Evolutionary conservation across 2,797 vertebrate species (phyloP).

Genomic region (Takifugu ocellatus): DNA sequence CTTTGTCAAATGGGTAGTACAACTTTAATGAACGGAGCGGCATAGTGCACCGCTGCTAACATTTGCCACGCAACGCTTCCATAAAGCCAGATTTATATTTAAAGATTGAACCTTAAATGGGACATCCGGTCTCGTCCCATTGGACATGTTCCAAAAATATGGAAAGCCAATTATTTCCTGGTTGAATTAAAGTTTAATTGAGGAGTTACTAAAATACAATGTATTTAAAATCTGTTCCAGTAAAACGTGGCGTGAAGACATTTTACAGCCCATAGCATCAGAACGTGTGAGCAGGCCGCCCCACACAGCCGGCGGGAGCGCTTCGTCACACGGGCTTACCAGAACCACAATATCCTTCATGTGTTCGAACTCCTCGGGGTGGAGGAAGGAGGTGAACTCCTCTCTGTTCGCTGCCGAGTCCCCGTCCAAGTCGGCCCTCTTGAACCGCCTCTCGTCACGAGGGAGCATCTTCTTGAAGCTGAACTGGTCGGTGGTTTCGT

Average conservation of each 20-base stretch:
- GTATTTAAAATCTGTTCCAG: constrained; percentile 1
- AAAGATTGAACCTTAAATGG: constrained; percentile 58
- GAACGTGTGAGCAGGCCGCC: too few species aligned
- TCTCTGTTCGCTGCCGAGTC: constrained; percentile 85
- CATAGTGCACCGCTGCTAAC: constrained; percentile 58
- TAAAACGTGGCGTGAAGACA: too few species aligned
- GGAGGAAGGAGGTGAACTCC: constrained; percentile 95
- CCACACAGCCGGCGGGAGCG: too few species aligned
- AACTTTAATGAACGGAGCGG: constrained; percentile 73
- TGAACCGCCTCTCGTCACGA: constrained; percentile 92
- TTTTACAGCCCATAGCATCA: too few species aligned
- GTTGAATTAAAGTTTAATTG: constrained; percentile 41
- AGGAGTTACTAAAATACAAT: constrained; percentile 30
- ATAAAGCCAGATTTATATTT: constrained; percentile 64
- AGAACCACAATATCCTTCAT: constrained; percentile 94
- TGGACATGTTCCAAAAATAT: constrained; percentile 49
- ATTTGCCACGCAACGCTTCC: constrained; percentile 61
- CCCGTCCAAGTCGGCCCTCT: constrained; percentile 82
- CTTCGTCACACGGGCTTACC: constrained; percentile 72
- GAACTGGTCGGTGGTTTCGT: constrained; percentile 87
- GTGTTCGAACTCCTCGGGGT: constrained; percentile 97
- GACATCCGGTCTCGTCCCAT: constrained; percentile 40
- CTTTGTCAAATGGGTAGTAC: constrained; percentile 71
- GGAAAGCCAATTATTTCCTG: constrained; percentile 41
- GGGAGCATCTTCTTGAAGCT: constrained; percentile 98